A percentile compares a stretch with the other conserved stretches of the same genome.
Conservation (phyloP, 2,888 invertebrate species). For the Epinotia demarniana region DNA sequence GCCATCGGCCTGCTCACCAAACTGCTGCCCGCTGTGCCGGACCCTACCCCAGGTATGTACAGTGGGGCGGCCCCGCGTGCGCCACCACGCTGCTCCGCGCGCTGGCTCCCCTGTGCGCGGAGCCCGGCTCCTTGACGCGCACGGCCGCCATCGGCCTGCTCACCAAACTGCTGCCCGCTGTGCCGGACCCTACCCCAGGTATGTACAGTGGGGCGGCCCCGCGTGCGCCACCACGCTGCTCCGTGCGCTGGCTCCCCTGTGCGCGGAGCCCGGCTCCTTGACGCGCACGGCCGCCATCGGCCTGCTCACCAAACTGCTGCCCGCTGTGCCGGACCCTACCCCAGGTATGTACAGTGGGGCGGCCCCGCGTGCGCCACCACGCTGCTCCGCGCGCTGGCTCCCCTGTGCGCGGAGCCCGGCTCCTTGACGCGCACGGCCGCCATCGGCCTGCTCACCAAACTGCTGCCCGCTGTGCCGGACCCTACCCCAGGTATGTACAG, state of each 20-base stretch:
- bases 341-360: constrained; percentile 61
- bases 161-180: constrained; percentile 37
- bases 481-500: constrained; percentile 12
- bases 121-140: constrained; percentile 84
- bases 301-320: constrained; percentile 49
- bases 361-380: constrained; percentile 60
- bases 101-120: constrained; percentile 76
- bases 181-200: constrained; percentile 46
- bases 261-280: constrained; percentile 76
- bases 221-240: constrained; percentile 58
- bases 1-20: constrained; percentile 83
- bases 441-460: constrained; percentile 74
- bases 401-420: constrained; percentile 77
- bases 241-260: constrained; percentile 80
- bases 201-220: constrained; percentile 68
- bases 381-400: constrained; percentile 78
- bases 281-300: constrained; percentile 89
- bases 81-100: constrained; percentile 76
- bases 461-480: constrained; percentile 47
- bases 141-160: constrained; percentile 86
- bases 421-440: constrained; percentile 87
- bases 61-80: constrained; percentile 69
- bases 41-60: constrained; percentile 3
- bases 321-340: constrained; percentile 46
- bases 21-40: constrained; percentile 47